These are phyloP conservation scores for Lepisosteus osseus DNA, from an alignment of 2,113 vertebrate genomes.

Conservation along the genomic window DNA sequence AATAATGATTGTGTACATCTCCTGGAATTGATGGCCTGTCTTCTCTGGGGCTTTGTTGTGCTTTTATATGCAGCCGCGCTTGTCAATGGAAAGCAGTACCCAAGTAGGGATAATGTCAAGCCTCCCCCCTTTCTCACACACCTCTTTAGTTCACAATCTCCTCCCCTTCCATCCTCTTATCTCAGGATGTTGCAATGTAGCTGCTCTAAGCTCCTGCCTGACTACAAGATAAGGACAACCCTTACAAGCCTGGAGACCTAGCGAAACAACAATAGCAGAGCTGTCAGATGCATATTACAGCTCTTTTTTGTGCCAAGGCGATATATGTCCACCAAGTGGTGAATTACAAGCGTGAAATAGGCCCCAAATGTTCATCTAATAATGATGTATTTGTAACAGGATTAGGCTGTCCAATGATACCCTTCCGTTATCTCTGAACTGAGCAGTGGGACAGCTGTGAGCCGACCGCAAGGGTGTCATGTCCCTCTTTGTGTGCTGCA, in stretches of 20 bases:
- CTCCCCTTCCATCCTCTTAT: slow-evolving; percentile 71
- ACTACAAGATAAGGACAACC: slow-evolving; percentile 78
- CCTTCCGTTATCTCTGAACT: slow-evolving; percentile 73
- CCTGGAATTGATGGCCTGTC: slow-evolving; percentile 92
- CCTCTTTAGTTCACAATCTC: slow-evolving; percentile 24
- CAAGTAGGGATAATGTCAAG: slow-evolving; percentile 78
- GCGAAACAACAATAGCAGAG: slow-evolving; percentile 71
- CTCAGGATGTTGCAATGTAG: slow-evolving; percentile 76
- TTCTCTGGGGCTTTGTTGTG: slow-evolving; percentile 72
- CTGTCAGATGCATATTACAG: slow-evolving; percentile 58
- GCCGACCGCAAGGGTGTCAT: slow-evolving; percentile 65
- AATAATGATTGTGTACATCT: slow-evolving; percentile 90
- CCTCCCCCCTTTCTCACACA: slow-evolving; percentile 42
- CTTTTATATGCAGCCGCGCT: slow-evolving; percentile 70
- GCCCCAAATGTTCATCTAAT: slow-evolving; percentile 81
- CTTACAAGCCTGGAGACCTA: slow-evolving; percentile 59
- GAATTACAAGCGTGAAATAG: slow-evolving; percentile 74
- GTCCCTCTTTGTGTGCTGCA: slow-evolving; percentile 84
- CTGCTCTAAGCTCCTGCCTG: slow-evolving; percentile 73
- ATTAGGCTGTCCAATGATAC: slow-evolving; percentile 69
- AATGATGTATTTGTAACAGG: slow-evolving; percentile 83
- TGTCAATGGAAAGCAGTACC: slow-evolving; percentile 73
- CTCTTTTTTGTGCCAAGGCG: slow-evolving; percentile 68
- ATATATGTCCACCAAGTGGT: slow-evolving; percentile 57
- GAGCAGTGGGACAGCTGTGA: slow-evolving; percentile 84